Evolutionary conservation across 2,113 vertebrate species (phyloP).

Genomic region (Channa argus): DNA sequence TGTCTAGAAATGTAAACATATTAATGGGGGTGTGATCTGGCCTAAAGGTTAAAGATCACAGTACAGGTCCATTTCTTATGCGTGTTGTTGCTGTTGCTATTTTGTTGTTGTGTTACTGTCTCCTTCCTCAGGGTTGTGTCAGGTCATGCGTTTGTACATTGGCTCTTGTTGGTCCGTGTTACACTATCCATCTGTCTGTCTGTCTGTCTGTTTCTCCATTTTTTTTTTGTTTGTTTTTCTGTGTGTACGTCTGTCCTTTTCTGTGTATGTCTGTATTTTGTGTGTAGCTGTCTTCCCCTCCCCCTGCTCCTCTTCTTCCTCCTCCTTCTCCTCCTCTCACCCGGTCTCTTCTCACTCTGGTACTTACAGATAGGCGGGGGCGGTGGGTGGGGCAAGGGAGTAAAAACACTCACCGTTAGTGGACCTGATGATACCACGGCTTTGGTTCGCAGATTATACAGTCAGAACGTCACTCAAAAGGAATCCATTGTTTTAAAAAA

Average conservation of each 20-base stretch:
- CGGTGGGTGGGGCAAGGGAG: not conserved
- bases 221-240: slow-evolving; percentile 39
- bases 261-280: slow-evolving; percentile 54
- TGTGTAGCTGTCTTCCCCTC: slow-evolving; percentile 78
- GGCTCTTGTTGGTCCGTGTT: slow-evolving; percentile 80
- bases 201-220: slow-evolving; percentile 61
- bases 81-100: slow-evolving; percentile 67
- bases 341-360: slow-evolving; percentile 81
- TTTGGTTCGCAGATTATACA: not conserved
- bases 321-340: slow-evolving; percentile 75
- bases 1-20: not conserved
- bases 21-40: slow-evolving; percentile 9
- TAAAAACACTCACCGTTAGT: not conserved
- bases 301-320: slow-evolving; percentile 79
- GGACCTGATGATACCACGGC: not conserved
- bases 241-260: slow-evolving; percentile 53
- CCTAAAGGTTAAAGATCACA: slow-evolving; percentile 32
- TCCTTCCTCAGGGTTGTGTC: slow-evolving; percentile 78
- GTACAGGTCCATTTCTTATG: slow-evolving; percentile 44
- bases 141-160: slow-evolving; percentile 79
- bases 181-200: slow-evolving; percentile 76
- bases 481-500: no score
- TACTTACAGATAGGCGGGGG: slow-evolving; percentile 62
- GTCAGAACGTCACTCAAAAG: not conserved
- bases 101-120: slow-evolving; percentile 76